Conservation (phyloP, 2,113 vertebrate species). For the Eleginops maclovinus region DNA sequence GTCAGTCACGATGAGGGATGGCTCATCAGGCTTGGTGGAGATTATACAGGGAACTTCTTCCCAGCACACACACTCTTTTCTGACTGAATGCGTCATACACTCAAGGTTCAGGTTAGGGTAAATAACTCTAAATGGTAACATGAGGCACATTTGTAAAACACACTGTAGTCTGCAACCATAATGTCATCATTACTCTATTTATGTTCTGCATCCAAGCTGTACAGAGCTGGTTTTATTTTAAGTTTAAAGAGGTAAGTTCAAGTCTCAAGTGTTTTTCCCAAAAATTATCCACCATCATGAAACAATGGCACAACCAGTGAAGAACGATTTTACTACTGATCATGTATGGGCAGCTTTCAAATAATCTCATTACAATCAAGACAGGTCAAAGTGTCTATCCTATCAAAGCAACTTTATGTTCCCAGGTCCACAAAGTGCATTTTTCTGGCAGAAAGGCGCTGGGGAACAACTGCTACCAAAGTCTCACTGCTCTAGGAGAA, state of each 20-base stretch:
- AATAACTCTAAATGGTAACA: constrained; percentile 29
- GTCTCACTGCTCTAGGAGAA: too few relatives aligned
- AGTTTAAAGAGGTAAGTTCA: not conserved
- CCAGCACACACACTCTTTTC: constrained; percentile 23
- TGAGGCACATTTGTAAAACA: constrained; percentile 30
- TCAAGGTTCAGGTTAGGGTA: constrained; percentile 12
- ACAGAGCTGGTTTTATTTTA: constrained; percentile 4
- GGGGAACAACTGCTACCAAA: too few relatives aligned
- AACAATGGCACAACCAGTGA: too few relatives aligned
- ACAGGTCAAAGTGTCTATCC: not conserved
- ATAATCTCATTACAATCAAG: not conserved
- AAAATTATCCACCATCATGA: not conserved
- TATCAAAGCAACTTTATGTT: too few relatives aligned
- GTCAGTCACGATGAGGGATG: constrained; percentile 44
- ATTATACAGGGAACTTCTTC: constrained; percentile 32
- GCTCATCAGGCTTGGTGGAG: constrained; percentile 28
- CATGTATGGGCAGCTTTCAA: too few relatives aligned
- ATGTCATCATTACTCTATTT: constrained; percentile 16
- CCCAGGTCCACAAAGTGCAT: too few relatives aligned
- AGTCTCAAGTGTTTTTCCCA: not conserved
- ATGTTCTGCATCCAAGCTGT: not conserved
- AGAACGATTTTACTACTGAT: too few relatives aligned
- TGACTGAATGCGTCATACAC: constrained; percentile 38
- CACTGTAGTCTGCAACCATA: constrained; percentile 8
- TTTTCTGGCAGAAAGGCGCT: too few relatives aligned